Evolutionary conservation across 2,888 invertebrate genomes (phyloP), one percentile per base, ranked within the genome.

Genomic region (Hofmannophila pseudospretella): DNA sequence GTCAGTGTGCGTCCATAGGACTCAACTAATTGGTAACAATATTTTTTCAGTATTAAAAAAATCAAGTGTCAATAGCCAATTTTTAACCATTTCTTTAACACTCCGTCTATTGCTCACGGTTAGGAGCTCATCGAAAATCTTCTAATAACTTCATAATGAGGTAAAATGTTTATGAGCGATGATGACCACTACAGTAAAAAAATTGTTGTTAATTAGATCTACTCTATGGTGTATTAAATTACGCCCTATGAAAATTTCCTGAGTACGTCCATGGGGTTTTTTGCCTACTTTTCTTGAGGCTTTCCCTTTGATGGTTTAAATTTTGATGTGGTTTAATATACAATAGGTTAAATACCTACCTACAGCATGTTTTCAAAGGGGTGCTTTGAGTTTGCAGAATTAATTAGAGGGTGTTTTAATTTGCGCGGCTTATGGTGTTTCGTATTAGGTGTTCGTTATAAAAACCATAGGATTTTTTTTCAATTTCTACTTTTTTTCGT

Each of bases 321-420:
- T 58, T 67, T 59, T 54, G 52, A 57, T 59, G 59, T 45, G 60
- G 62, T 61, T 60, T 58, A 52, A 48, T 53, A 50, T 56, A 23
- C 8, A 23, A 23, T 23, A 23, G 23, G n/a, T 23, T n/a, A 23
- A 2, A n/a, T 23, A 30, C 26, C 4, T 32, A 11, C 8, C 2
- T 34, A 19, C 8, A 23, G n/a, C 10, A 48, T 43, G 51, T 47
- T 47, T 44, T 37, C 45, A 51, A 41, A 42, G 46, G 23, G 50
- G 51, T 51, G 51, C 55, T 59, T 63, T 65, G 53, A 71, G 68
- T 71, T 76, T 69, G 68, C 51, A 53, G 69, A 71, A 75, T 76
- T 74, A 76, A 77, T 77, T 75, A 71, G 62, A 56, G 69, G 58
- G 59, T 46, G 62, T 65, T 72, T 70, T 70, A 62, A 69, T 72